These are phyloP conservation scores for Graptemys geographica DNA, from an alignment of 2,797 vertebrate genomes.

Conservation along the genomic window DNA sequence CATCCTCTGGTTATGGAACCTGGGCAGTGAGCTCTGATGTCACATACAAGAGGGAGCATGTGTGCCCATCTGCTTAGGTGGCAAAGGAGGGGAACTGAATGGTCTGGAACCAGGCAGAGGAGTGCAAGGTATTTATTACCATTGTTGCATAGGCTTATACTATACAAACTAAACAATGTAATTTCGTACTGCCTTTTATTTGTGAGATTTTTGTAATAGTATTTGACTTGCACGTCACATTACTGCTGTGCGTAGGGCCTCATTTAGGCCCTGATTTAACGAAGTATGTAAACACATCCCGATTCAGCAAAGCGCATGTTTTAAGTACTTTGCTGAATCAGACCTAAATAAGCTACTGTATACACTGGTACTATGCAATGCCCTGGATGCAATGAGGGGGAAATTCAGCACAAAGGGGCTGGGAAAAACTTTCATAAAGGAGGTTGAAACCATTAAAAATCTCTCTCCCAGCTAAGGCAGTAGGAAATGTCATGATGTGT, in stretches of 20 bases:
- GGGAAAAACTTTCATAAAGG: background rate
- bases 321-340: background rate
- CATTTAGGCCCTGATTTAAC: background rate
- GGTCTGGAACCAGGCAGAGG: background rate
- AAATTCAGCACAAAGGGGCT: background rate
- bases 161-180: background rate
- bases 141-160: fast-evolving
- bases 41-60: background rate
- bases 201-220: fast-evolving
- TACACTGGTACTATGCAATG: fast-evolving
- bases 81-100: background rate
- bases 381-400: background rate
- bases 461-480: background rate
- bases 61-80: background rate
- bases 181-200: fast-evolving
- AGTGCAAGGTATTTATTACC: background rate
- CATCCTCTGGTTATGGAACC: background rate
- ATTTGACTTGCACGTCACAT: fast-evolving
- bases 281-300: fast-evolving
- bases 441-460: background rate
- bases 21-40: background rate
- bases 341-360: fast-evolving
- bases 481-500: background rate
- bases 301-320: fast-evolving
- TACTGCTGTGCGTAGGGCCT: fast-evolving